Evolutionary conservation across 2,113 vertebrate genomes (phyloP).

Genomic region (Lamprologus tigripictilis): DNA sequence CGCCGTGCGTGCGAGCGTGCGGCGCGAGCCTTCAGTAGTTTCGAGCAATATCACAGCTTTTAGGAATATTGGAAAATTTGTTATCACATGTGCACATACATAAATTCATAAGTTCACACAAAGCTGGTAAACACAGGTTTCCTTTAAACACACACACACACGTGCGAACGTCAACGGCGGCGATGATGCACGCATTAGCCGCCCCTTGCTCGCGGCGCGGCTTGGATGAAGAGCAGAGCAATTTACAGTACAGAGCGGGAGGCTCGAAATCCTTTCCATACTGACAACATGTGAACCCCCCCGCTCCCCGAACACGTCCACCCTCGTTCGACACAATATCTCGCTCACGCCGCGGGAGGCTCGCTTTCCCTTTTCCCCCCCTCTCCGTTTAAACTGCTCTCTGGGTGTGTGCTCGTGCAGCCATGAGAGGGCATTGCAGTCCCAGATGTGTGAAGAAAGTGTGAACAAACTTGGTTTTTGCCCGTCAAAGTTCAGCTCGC

Average conservation of each 20-base stretch:
- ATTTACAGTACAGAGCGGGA: slow-evolving; percentile 32
- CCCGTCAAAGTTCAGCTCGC: slow-evolving; percentile 45
- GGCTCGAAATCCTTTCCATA: slow-evolving; percentile 13
- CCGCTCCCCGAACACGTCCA: neutral
- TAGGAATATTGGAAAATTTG: slow-evolving; percentile 52
- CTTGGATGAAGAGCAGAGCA: slow-evolving; percentile 3
- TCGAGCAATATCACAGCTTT: slow-evolving; percentile 47
- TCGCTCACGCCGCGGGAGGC: neutral
- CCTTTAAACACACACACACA: neutral
- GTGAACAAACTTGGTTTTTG: slow-evolving; percentile 32
- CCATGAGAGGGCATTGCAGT: slow-evolving; percentile 67
- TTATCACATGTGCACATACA: slow-evolving; percentile 43
- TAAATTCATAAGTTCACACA: slow-evolving; percentile 55
- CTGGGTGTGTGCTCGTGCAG: slow-evolving; percentile 18
- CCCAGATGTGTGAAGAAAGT: slow-evolving; percentile 42
- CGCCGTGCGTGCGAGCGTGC: neutral
- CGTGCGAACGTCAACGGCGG: neutral
- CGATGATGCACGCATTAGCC: slow-evolving; percentile 6
- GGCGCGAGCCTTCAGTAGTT: slow-evolving; percentile 30
- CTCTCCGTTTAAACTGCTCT: neutral
- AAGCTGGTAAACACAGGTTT: slow-evolving; percentile 28
- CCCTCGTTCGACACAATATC: neutral
- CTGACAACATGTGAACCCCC: slow-evolving; percentile 18
- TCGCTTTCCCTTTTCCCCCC: slow-evolving; percentile 6
- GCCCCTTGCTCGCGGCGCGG: neutral